phyloP scores from a whole-genome alignment of 2,888 invertebrate species.

The Graphium colonna region DNA sequence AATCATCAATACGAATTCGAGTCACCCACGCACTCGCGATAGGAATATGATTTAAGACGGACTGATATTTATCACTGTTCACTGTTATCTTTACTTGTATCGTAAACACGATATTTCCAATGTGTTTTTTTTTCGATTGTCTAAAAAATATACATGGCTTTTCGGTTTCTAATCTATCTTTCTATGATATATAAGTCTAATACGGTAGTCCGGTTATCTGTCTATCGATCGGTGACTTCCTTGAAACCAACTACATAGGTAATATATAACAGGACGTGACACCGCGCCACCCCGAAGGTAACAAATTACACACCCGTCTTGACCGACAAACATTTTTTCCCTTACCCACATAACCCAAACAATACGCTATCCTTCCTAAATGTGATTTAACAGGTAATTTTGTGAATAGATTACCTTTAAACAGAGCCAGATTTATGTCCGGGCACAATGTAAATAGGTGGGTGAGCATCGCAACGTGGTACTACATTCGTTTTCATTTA shows the following conservation, averaged over 20 bases:
- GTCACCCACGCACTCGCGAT: constrained; percentile 58
- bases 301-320: constrained; percentile 59
- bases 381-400: constrained; percentile 80
- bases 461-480: constrained; percentile 71
- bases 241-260: constrained; percentile 36
- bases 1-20: constrained; percentile 68
- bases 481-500: constrained; percentile 80
- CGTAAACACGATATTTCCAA: too few species aligned
- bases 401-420: constrained; percentile 72
- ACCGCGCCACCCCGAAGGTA: constrained; percentile 70
- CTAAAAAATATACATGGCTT: too few species aligned
- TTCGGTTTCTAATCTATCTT: too few species aligned
- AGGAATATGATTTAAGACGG: constrained; percentile 53
- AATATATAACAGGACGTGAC: constrained; percentile 61
- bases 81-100: constrained; percentile 8
- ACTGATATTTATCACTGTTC: constrained; percentile 35
- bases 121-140: too few species aligned
- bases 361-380: constrained; percentile 75
- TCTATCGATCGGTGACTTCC: constrained; percentile 26
- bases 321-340: constrained; percentile 65
- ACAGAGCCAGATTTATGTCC: constrained; percentile 67
- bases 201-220: constrained; percentile 13
- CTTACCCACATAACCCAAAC: constrained; percentile 62
- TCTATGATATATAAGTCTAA: too few species aligned
- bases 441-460: constrained; percentile 72